Conservation (phyloP, 1,140 invertebrate genomes). For the Thaumatotibia leucotreta region DNA sequence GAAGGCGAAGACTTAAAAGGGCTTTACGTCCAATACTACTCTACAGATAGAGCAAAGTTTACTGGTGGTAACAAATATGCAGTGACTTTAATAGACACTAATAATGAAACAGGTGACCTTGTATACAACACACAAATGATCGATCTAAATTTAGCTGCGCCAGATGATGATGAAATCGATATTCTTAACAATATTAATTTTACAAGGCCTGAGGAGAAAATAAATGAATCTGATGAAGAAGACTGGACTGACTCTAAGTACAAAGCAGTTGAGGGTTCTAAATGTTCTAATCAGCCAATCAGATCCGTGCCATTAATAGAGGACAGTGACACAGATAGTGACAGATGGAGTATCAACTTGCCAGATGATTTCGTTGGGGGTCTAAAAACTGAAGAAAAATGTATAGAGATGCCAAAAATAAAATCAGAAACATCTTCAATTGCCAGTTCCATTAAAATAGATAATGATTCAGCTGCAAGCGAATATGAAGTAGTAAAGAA, state of each 20-base stretch:
- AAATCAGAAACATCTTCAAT: conserved; percentile 12
- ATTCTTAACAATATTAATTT: conserved; percentile 34
- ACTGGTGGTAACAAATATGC: conserved; percentile 66
- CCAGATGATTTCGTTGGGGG: not conserved
- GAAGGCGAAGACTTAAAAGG: conserved; percentile 42
- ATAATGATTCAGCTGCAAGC: not conserved
- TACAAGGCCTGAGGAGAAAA: not conserved
- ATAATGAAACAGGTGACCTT: conserved; percentile 41
- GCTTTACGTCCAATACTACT: conserved; percentile 54
- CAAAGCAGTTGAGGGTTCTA: not conserved
- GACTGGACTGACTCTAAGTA: conserved; percentile 14
- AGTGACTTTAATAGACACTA: conserved; percentile 53
- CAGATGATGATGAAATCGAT: conserved; percentile 39
- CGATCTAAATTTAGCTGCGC: conserved; percentile 47
- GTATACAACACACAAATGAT: conserved; percentile 56
- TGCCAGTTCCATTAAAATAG: not conserved
- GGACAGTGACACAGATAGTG: conserved; percentile 1
- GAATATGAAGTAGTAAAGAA: conserved; percentile 13
- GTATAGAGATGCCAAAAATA: not conserved
- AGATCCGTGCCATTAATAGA: conserved; percentile 38
- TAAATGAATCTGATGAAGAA: conserved; percentile 17
- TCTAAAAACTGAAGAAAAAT: conserved; percentile 12
- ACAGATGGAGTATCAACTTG: not conserved
- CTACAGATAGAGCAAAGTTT: conserved; percentile 46
- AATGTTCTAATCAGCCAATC: not conserved